A percentile compares a stretch with the other conserved stretches of the same genome.
These are phyloP conservation scores for Brachyopa scutellaris DNA, from an alignment of 2,888 invertebrate species.

Conservation along the genomic window DNA sequence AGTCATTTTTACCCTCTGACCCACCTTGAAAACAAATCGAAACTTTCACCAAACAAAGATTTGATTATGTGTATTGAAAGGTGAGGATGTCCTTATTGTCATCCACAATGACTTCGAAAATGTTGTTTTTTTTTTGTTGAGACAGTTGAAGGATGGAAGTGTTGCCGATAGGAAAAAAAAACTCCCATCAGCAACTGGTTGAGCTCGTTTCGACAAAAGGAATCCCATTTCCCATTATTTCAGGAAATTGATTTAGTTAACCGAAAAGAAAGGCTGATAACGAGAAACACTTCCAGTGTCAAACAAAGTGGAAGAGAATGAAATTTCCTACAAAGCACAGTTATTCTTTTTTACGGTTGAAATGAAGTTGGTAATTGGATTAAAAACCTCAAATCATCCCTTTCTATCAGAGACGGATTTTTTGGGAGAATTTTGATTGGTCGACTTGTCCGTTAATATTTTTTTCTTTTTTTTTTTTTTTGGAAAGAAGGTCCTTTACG, in stretches of 20 bases:
- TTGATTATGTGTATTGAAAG: too few relatives aligned
- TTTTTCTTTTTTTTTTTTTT: too few relatives aligned
- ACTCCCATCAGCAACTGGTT: constrained; percentile 9
- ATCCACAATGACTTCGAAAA: not conserved
- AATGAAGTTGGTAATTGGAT: constrained; percentile 23
- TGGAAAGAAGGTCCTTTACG: too few relatives aligned
- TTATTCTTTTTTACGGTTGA: not conserved
- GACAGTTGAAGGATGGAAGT: not conserved
- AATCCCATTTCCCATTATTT: constrained; percentile 10
- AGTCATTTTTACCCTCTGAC: too few relatives aligned
- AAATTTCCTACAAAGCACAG: constrained; percentile 8
- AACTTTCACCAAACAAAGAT: too few relatives aligned
- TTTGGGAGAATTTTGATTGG: too few relatives aligned
- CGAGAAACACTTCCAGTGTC: constrained; percentile 1
- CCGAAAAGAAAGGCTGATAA: constrained; percentile 5
- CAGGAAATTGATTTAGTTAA: constrained; percentile 19
- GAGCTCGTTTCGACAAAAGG: constrained; percentile 7
- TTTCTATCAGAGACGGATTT: not conserved
- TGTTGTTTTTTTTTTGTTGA: too few relatives aligned
- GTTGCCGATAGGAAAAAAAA: not conserved
- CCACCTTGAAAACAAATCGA: too few relatives aligned
- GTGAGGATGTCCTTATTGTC: not conserved
- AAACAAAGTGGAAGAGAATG: not conserved
- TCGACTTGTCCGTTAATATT: too few relatives aligned
- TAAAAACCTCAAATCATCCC: constrained; percentile 1